Evolutionary conservation across 1,140 invertebrate genomes (phyloP), one percentile per base, ranked within the genome.

Genomic region (Pseudomyrmex concolor): DNA sequence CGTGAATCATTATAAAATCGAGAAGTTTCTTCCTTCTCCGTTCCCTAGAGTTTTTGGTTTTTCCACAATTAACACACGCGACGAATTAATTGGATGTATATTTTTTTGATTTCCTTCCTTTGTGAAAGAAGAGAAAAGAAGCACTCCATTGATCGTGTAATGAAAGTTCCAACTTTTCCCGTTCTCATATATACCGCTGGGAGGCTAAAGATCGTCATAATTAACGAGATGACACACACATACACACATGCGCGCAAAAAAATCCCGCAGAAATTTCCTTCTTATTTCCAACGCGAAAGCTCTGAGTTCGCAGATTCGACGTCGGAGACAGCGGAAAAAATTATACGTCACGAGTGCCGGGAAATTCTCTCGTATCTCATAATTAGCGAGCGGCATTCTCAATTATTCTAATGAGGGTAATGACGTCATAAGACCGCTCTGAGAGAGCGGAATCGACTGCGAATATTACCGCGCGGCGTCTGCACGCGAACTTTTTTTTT

Each of bases 331-430:
- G 43, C 15, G 66, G 19, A 51, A 80, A 73, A 84, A 84, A 66
- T 77, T 76, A 73, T 74, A 50, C 73, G 51, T 17, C 51, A 34
- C 57, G 54, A 54, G 84, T 82, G 59, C 43, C 55, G 43, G 45
- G 10, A 66, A 19, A 71, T 55, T 80, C 66, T 80, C 22, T 78
- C 83, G 85, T 66, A 90, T 89, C 62, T 77, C 81, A 60, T 90
- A 90, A 90, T 91, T 91, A 91, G 81, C 84, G 68, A 87, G 76
- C 83, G 67, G 85, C 72, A 85, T 89, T 91, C 84, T 90, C 89
- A 86, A 91, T 91, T 91, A 90, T 86, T 90, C 87, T 89, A 90
- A 90, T 88, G 83, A 91, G 81, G 64, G 73, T 87, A 88, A 86
- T 89, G 89, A 86, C 84, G 87, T 91, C 89, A 90, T 67, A 74